These are phyloP conservation scores for Daktulosphaira vitifoliae DNA, from an alignment of 1,140 invertebrate genomes.

Conservation along the genomic window DNA sequence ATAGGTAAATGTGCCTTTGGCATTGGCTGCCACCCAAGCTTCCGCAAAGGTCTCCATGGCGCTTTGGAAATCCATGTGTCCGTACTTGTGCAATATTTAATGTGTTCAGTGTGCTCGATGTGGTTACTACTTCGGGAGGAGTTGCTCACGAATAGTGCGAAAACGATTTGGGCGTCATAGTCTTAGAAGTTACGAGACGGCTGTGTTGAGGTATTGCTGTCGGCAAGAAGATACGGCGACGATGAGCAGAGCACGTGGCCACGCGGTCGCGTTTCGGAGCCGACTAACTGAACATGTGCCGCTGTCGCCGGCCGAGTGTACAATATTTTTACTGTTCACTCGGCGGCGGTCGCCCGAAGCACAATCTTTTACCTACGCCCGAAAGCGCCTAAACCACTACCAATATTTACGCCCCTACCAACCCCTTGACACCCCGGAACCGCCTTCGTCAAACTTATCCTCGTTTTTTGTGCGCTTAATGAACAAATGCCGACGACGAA, in stretches of 20 bases:
- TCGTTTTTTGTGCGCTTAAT: not conserved
- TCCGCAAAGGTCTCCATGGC: conserved; percentile 95
- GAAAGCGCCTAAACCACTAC: not conserved
- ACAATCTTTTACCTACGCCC: not conserved
- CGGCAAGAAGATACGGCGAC: too few relatives aligned
- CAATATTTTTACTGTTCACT: not conserved
- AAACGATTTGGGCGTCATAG: too few relatives aligned
- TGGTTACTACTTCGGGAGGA: too few relatives aligned
- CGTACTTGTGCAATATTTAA: not conserved
- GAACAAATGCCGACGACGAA: too few relatives aligned
- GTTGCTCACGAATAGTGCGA: too few relatives aligned
- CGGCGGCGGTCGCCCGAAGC: not conserved
- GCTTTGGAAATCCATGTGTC: conserved; percentile 93
- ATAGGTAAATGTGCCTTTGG: conserved; percentile 51
- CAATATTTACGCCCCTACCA: not conserved
- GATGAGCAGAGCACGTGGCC: conserved; percentile 17
- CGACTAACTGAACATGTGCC: conserved; percentile 24
- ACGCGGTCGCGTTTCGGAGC: conserved; percentile 28
- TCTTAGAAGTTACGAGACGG: too few relatives aligned
- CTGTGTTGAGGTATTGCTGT: too few relatives aligned
- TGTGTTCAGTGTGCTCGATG: too few relatives aligned
- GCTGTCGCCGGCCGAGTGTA: not conserved
- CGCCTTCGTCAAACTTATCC: conserved; percentile 6
- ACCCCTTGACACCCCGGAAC: not conserved
- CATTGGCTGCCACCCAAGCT: conserved; percentile 90